These are phyloP conservation scores for Hemichromis elongatus DNA, from an alignment of 2,113 vertebrate species.

Conservation along the genomic window DNA sequence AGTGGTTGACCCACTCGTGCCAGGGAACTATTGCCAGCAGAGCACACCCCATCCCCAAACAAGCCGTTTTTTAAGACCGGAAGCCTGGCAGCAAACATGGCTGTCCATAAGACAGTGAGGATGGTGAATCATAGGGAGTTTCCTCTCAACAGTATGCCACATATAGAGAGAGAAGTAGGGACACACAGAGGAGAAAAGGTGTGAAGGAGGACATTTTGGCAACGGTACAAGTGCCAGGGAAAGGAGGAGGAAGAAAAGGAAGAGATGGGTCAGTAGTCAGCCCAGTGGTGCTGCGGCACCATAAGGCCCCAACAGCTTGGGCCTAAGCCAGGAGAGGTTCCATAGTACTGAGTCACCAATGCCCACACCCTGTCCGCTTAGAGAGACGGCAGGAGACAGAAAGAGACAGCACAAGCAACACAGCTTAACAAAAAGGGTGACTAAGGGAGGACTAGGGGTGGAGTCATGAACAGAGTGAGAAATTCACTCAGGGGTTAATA, in stretches of 20 bases:
- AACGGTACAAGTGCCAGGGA: background rate
- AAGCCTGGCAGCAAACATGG: background rate
- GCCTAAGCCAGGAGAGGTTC: slow-evolving; percentile 44
- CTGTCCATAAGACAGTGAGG: background rate
- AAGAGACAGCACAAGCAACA: background rate
- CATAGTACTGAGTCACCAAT: slow-evolving; percentile 55
- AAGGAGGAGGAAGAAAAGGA: background rate
- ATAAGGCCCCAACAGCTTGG: slow-evolving; percentile 21
- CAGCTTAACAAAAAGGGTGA: slow-evolving; percentile 6
- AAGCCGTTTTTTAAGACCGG: slow-evolving; percentile 24
- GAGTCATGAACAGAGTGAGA: background rate
- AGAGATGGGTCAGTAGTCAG: slow-evolving; percentile 21
- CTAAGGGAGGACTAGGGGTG: background rate
- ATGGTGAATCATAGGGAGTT: slow-evolving; percentile 65
- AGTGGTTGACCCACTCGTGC: slow-evolving; percentile 43
- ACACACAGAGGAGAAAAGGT: slow-evolving; percentile 3
- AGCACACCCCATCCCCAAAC: background rate
- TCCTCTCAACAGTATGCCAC: slow-evolving; percentile 32
- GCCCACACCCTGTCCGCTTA: slow-evolving; percentile 37
- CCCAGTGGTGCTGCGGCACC: slow-evolving; percentile 19
- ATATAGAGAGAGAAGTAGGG: background rate
- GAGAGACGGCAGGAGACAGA: slow-evolving; percentile 13
- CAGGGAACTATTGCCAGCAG: slow-evolving; percentile 10
- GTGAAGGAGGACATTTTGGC: background rate
- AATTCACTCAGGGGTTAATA: background rate